Percentiles rank a stretch among this genome's conserved stretches.
Conservation (phyloP, 2,113 vertebrate genomes). For the Pandion haliaetus region DNA sequence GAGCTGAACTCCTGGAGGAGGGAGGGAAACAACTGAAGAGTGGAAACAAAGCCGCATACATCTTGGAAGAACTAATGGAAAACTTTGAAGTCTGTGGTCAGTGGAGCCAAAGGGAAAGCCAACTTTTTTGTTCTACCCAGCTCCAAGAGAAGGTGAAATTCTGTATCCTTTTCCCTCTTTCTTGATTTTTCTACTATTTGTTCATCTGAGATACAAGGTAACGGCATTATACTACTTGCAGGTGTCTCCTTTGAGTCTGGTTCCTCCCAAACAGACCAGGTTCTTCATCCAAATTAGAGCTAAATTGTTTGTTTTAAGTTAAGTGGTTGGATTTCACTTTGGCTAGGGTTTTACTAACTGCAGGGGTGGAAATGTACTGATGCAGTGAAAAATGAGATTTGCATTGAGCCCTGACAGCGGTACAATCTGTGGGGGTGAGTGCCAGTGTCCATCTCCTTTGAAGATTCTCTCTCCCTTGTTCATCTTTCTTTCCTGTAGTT, state of each 20-base stretch:
- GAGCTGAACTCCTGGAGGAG: neutral
- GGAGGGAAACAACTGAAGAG: neutral
- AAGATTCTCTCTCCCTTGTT: neutral
- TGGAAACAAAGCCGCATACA: neutral
- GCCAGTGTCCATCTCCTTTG: neutral
- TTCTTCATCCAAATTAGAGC: neutral
- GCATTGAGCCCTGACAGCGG: neutral
- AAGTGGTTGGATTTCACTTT: neutral
- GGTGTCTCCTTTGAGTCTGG: accelerated
- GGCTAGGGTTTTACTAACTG: neutral
- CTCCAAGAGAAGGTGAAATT: neutral
- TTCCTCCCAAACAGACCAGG: neutral
- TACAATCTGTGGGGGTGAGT: neutral
- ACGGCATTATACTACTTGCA: neutral
- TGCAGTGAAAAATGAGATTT: neutral
- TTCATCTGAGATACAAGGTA: neutral
- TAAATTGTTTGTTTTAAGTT: neutral
- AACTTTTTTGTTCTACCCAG: neutral
- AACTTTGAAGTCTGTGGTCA: neutral
- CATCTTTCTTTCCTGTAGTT: neutral
- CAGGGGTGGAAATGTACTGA: neutral
- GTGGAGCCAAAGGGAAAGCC: neutral
- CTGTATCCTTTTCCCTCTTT: neutral
- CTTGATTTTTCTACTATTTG: neutral
- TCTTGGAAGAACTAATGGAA: neutral